Evolutionary conservation across 1,140 invertebrate species (phyloP).

Genomic region (Tribolium madens): DNA sequence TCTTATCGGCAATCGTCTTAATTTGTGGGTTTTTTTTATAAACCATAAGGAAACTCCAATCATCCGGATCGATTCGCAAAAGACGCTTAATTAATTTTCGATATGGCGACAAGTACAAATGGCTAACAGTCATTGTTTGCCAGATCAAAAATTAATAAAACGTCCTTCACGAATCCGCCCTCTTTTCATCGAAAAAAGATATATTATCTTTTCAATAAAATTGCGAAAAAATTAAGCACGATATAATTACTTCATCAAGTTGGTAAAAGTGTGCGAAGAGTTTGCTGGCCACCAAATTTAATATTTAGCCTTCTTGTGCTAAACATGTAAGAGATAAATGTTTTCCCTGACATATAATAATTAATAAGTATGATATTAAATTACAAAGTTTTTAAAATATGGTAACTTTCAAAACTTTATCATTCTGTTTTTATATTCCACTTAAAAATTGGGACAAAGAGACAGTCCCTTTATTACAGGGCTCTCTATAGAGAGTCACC

Average conservation of each 20-base stretch:
- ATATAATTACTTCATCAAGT: not conserved
- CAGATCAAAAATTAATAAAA: slow-evolving; percentile 31
- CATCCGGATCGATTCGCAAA: slow-evolving; percentile 35
- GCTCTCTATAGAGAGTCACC: slow-evolving; percentile 33
- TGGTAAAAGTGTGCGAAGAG: not conserved
- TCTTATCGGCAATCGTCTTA: slow-evolving; percentile 11
- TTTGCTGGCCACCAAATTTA: no score
- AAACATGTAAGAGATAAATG: not conserved
- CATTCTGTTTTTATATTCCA: slow-evolving; percentile 26
- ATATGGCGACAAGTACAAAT: slow-evolving; percentile 38
- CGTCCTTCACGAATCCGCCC: not conserved
- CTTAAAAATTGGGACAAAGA: slow-evolving; percentile 34
- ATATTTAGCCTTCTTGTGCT: not conserved
- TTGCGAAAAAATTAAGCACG: not conserved
- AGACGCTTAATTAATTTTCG: slow-evolving; percentile 37
- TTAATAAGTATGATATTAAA: slow-evolving; percentile 7
- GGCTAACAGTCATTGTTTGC: slow-evolving; percentile 31
- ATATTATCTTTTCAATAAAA: not conserved
- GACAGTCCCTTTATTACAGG: slow-evolving; percentile 20
- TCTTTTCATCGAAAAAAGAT: not conserved
- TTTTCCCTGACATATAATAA: slow-evolving; percentile 8
- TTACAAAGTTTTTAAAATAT: slow-evolving; percentile 36
- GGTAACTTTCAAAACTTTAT: slow-evolving; percentile 27
- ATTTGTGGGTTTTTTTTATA: slow-evolving; percentile 19
- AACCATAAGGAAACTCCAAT: slow-evolving; percentile 17